These are phyloP conservation scores for Protobothrops mucrosquamatus DNA, from an alignment of 2,113 vertebrate genomes.

Conservation along the genomic window DNA sequence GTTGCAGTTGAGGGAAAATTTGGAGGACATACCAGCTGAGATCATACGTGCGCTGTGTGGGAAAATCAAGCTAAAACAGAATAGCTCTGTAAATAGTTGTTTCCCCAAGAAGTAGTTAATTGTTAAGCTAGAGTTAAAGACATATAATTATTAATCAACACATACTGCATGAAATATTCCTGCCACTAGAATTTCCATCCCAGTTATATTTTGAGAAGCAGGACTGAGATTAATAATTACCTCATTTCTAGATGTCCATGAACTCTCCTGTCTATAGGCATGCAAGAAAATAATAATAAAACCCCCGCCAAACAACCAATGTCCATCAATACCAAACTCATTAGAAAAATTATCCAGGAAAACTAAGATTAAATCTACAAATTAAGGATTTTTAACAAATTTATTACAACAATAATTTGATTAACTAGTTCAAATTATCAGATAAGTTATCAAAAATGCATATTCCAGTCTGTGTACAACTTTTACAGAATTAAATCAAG, in stretches of 20 bases:
- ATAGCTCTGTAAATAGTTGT: slow-evolving; percentile 13
- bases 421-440: neutral
- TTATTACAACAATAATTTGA: neutral
- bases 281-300: neutral
- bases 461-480: neutral
- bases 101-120: slow-evolving; percentile 21
- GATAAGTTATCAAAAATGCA: neutral
- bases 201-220: slow-evolving; percentile 27
- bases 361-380: accelerated
- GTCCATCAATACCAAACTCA: slow-evolving; percentile 25
- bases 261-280: neutral
- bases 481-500: neutral
- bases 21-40: neutral
- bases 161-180: slow-evolving; percentile 2
- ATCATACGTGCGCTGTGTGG: neutral
- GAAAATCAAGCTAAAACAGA: neutral
- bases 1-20: neutral
- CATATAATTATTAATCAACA: slow-evolving; percentile 28
- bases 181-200: slow-evolving; percentile 17
- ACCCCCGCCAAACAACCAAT: neutral
- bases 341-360: slow-evolving; percentile 17
- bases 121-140: slow-evolving; percentile 16
- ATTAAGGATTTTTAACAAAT: slow-evolving; percentile 14
- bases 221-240: slow-evolving; percentile 14
- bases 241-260: slow-evolving; percentile 1